Percentiles rank a stretch among this genome's conserved stretches.
Conservation (phyloP, 2,888 invertebrate species). For the Eilema griseolum region DNA sequence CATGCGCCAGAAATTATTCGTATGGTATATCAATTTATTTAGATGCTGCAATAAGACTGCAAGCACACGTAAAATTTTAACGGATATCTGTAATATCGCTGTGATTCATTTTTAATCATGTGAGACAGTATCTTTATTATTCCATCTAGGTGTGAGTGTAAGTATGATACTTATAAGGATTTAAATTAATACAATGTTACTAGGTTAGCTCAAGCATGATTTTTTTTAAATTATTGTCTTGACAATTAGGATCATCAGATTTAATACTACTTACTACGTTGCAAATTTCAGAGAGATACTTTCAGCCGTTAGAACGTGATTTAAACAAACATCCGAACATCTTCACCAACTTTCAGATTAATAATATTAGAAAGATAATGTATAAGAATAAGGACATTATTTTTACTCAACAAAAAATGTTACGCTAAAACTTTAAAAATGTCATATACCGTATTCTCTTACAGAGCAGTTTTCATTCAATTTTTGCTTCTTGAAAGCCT, state of each 20-base stretch:
- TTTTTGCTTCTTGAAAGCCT: constrained; percentile 41
- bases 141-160: too few species aligned
- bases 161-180: too few species aligned
- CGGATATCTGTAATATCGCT: not conserved
- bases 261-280: too few species aligned
- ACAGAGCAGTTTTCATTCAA: constrained; percentile 34
- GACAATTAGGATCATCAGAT: too few species aligned
- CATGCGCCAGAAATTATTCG: constrained; percentile 6
- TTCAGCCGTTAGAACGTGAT: too few species aligned
- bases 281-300: too few species aligned
- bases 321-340: too few species aligned
- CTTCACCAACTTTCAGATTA: too few species aligned
- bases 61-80: not conserved
- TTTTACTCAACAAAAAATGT: not conserved
- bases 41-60: not conserved
- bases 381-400: not conserved
- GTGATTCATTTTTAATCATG: not conserved
- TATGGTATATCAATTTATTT: not conserved
- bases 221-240: too few species aligned
- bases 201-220: too few species aligned
- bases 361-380: not conserved
- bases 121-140: too few species aligned
- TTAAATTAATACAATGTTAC: not conserved
- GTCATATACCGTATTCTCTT: constrained; percentile 28
- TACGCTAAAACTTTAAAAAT: constrained; percentile 6